Evolutionary conservation across 2,113 vertebrate species (phyloP).

Genomic region (Zosterops pallidus): DNA sequence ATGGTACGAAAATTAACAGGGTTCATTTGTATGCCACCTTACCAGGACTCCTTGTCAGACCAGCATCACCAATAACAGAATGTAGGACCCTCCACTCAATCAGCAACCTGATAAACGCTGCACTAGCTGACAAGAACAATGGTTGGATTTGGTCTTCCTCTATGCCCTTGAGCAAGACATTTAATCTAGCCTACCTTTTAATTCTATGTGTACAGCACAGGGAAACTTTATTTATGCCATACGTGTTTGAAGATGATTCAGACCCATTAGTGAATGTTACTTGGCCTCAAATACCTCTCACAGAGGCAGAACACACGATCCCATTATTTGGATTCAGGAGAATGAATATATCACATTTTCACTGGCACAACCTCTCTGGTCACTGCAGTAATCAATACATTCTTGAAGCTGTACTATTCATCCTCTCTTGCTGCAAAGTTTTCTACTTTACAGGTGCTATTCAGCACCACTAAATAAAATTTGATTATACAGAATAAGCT

Average conservation of each 20-base stretch:
- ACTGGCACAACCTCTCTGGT: background rate
- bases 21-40: conserved; percentile 58
- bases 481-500: background rate
- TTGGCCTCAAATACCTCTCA: background rate
- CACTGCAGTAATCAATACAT: background rate
- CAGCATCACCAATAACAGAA: conserved; percentile 14
- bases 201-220: background rate
- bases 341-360: background rate
- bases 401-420: conserved; percentile 2
- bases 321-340: background rate
- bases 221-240: background rate
- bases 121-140: background rate
- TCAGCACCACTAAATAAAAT: background rate
- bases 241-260: background rate
- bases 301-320: background rate
- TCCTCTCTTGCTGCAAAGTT: background rate
- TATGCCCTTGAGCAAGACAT: background rate
- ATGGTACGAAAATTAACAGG: conserved; percentile 39
- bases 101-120: conserved; percentile 30
- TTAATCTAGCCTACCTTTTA: background rate
- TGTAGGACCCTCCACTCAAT: conserved; percentile 11
- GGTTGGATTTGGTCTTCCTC: background rate
- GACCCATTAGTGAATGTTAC: background rate
- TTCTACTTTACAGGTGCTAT: background rate
- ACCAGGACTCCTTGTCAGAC: conserved; percentile 40